A percentile compares a stretch with the other conserved stretches of the same genome.
Conservation (phyloP, 2,797 vertebrate genomes). For the Emydoidea blandingii region DNA sequence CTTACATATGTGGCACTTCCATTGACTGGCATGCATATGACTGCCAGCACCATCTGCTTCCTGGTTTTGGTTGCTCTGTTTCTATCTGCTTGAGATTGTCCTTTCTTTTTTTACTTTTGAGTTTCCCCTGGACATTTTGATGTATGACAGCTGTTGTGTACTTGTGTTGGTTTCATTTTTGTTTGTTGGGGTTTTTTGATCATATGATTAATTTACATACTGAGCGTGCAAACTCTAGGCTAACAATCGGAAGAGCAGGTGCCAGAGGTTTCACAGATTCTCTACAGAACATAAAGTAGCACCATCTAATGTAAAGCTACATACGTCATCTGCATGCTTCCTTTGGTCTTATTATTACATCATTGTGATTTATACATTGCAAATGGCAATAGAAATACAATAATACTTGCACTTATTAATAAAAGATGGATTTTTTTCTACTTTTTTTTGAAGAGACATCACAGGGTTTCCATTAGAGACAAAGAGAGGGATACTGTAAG, state of each 20-base stretch:
- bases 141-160: neutral
- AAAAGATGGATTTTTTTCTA: neutral
- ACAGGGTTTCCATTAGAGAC: neutral
- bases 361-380: neutral
- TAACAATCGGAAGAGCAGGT: neutral
- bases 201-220: neutral
- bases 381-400: neutral
- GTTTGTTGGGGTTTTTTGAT: neutral
- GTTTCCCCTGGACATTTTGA: neutral
- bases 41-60: accelerated
- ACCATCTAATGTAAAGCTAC: neutral
- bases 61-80: neutral
- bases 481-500: neutral
- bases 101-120: neutral
- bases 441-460: neutral
- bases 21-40: neutral
- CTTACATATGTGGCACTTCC: accelerated
- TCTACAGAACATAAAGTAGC: neutral
- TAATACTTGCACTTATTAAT: neutral
- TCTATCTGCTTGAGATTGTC: neutral
- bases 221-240: neutral
- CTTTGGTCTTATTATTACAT: neutral
- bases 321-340: neutral
- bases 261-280: neutral
- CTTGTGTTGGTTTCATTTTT: neutral